phyloP scores from a whole-genome alignment of 2,888 invertebrate species.

The Zaprionus obscuricornis region DNA sequence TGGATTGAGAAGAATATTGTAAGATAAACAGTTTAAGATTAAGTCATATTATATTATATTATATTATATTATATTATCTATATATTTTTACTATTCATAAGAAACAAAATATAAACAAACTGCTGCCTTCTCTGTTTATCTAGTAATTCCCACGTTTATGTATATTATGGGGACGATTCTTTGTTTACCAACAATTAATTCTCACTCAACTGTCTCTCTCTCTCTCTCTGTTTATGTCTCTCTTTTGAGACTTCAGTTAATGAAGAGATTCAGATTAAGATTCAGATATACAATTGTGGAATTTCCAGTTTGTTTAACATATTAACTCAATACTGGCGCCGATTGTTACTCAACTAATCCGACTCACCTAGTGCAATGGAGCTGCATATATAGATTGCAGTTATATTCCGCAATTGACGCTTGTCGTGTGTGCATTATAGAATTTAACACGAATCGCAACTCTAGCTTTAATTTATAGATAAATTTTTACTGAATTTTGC shows the following conservation, averaged over 20 bases:
- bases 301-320: slow-evolving; percentile 63
- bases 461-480: slow-evolving; percentile 7
- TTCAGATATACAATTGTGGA: slow-evolving; percentile 44
- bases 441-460: slow-evolving; percentile 9
- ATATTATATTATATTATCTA: too few species aligned
- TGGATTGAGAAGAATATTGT: slow-evolving; percentile 84
- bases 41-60: too few species aligned
- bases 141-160: slow-evolving; percentile 14
- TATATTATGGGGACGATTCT: not conserved
- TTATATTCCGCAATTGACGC: slow-evolving; percentile 29
- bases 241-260: too few species aligned
- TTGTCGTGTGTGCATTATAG: slow-evolving; percentile 34
- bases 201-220: too few species aligned
- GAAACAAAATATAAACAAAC: slow-evolving; percentile 22
- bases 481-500: not conserved
- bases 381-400: slow-evolving; percentile 4
- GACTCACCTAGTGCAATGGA: slow-evolving; percentile 1
- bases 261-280: slow-evolving; percentile 23
- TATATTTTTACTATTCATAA: too few species aligned
- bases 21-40: slow-evolving; percentile 22
- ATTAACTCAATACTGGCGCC: slow-evolving; percentile 15
- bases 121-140: slow-evolving; percentile 37
- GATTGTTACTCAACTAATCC: too few species aligned
- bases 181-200: too few species aligned
- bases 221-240: too few species aligned